phyloP scores from a whole-genome alignment of 2,797 vertebrate species.

The Microctenopoma stevenorrisi region DNA sequence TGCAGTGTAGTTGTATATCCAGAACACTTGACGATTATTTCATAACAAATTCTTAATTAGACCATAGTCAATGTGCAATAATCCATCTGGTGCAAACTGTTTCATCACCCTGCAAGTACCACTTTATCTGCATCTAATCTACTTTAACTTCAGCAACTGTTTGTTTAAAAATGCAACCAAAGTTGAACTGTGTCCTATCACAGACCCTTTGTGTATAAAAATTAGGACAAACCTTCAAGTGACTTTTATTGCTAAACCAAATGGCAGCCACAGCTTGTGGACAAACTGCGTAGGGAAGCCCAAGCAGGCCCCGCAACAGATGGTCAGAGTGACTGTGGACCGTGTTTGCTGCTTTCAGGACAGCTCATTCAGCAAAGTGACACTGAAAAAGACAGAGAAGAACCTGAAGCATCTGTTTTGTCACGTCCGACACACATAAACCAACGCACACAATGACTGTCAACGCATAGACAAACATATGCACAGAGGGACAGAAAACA shows the following conservation, averaged over 20 bases:
- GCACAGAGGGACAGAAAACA: slow-evolving; percentile 8
- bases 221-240: slow-evolving; percentile 64
- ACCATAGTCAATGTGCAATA: not conserved
- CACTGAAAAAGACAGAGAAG: slow-evolving; percentile 37
- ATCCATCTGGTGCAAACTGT: not conserved
- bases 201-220: slow-evolving; percentile 56
- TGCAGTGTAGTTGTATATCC: not conserved
- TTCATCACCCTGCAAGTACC: not conserved
- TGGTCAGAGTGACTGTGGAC: slow-evolving; percentile 70
- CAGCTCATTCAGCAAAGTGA: slow-evolving; percentile 55
- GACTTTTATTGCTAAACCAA: slow-evolving; percentile 66
- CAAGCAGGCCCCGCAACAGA: slow-evolving; percentile 67
- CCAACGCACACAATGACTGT: slow-evolving; percentile 6
- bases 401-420: slow-evolving; percentile 55
- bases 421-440: slow-evolving; percentile 37
- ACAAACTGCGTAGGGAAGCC: slow-evolving; percentile 70
- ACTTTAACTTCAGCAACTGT: not conserved
- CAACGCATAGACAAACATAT: slow-evolving; percentile 5
- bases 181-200: slow-evolving; percentile 42
- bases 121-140: not conserved
- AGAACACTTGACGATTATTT: not conserved
- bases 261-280: slow-evolving; percentile 75
- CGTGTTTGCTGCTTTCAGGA: slow-evolving; percentile 50
- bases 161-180: slow-evolving; percentile 12
- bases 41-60: not conserved